These are phyloP conservation scores for Amblyjoppa fuscipennis DNA, from an alignment of 2,888 invertebrate genomes.

Conservation along the genomic window DNA sequence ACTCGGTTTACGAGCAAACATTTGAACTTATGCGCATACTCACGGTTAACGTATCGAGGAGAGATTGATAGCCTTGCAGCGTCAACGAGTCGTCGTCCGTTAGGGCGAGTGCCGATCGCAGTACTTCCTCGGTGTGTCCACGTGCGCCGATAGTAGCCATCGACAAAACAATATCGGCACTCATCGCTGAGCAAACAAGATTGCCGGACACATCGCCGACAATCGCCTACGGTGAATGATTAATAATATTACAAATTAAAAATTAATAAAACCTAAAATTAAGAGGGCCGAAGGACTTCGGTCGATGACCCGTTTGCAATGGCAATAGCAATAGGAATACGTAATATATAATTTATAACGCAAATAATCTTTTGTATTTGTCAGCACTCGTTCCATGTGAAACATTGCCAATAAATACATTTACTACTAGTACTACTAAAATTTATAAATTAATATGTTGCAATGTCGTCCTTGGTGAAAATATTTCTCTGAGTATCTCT, in stretches of 20 bases:
- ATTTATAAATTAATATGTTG: no score
- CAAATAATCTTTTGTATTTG: no score
- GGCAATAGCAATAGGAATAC: no score
- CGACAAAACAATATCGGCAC: constrained; percentile 79
- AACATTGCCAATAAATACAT: no score
- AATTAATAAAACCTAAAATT: background rate
- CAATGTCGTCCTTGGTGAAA: no score
- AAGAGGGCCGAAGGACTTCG: no score
- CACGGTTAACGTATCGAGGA: constrained; percentile 76
- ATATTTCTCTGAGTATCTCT: no score
- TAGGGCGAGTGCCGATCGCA: constrained; percentile 73
- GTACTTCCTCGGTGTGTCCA: constrained; percentile 75
- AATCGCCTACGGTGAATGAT: background rate
- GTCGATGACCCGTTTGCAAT: no score
- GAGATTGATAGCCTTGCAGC: constrained; percentile 70
- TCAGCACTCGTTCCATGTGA: no score
- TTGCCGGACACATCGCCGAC: constrained; percentile 66
- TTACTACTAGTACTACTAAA: no score
- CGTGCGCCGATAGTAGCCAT: constrained; percentile 79
- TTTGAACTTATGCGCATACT: constrained; percentile 34
- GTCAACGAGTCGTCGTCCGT: constrained; percentile 70
- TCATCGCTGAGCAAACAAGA: constrained; percentile 81
- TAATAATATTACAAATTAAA: background rate
- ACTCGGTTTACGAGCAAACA: no score
- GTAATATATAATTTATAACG: no score